Evolutionary conservation across 2,888 invertebrate species (phyloP), one percentile per base, ranked within the genome.

Genomic region (Miltochrista miniata): DNA sequence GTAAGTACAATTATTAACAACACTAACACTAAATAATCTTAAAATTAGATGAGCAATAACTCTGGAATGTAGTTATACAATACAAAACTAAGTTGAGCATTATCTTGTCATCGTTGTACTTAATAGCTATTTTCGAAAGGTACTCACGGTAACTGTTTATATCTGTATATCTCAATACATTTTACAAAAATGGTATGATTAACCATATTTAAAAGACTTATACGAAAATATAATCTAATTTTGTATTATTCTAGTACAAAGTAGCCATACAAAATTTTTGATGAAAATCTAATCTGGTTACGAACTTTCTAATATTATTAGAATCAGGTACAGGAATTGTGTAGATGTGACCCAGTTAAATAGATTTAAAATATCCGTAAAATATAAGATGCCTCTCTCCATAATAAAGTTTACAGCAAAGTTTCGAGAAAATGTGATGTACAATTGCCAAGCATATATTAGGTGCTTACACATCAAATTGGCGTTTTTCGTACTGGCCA

Each of bases 51-150:
- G 42, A 42, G 33, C 1, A n/a, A 33, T n/a, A 42, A 18, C 42
- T 42, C 42, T 15, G 8, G 12, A 4, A 2, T 42, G 9, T 42
- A 42, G 29, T 3, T 34, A 43, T 13, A 36, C 4, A 14, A 8
- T 11, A 44, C 24, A n/a, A 7, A 29, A 24, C 1, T 35, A 35
- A 36, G 15, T 52, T 59, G 51, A 59, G 64, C 64, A 29, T 36
- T 18, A 34, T 1, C 3, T 35, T 29, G 52, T 58, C 37, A 45
- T 43, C 29, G 7, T 41, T 34, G 39, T n/a, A 18, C 30, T 38
- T 38, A 39, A 39, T 24, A 14, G 15, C 9, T 35, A 41, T 18
- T 15, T 42, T 49, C 42, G 45, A 36, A 3, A 35, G 15, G 18
- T 41, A 39, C 13, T 35, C 31, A 38, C 35, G 44, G 44, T 45